phyloP scores from a whole-genome alignment of 2,113 vertebrate genomes.

The Chionomys nivalis region DNA sequence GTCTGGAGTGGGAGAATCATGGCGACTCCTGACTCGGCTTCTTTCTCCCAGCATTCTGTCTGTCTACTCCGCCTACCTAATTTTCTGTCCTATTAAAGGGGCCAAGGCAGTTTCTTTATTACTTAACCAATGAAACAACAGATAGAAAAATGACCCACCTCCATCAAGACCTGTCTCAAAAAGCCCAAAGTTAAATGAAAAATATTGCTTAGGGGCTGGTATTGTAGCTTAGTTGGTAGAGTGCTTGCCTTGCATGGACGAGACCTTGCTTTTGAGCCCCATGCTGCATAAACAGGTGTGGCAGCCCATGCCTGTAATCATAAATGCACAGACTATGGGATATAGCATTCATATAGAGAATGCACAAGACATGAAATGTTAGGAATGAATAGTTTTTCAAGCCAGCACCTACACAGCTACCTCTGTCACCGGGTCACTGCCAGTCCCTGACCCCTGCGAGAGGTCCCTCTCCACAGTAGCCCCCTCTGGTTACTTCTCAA shows the following conservation, averaged over 20 bases:
- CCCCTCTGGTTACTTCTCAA: neutral
- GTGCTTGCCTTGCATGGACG: neutral
- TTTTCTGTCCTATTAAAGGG: no score
- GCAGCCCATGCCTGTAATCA: neutral
- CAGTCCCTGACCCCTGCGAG: neutral
- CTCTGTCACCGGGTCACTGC: neutral
- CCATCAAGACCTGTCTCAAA: no score
- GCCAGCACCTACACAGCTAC: no score
- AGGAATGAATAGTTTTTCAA: neutral
- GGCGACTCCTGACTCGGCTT: no score
- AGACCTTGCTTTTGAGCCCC: neutral
- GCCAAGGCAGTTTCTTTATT: no score
- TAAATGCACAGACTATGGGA: neutral
- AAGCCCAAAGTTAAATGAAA: neutral
- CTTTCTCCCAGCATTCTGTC: no score
- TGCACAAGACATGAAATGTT: neutral
- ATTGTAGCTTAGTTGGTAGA: neutral
- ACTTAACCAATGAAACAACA: no score
- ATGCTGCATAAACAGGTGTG: neutral
- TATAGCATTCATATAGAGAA: neutral
- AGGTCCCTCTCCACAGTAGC: neutral
- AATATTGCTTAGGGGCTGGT: neutral
- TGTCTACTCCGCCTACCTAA: no score
- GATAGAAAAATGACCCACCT: no score
- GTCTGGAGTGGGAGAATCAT: no score